These are phyloP conservation scores for Diplosoma virens DNA, from an alignment of 23 tunicate species.

Conservation along the genomic window DNA sequence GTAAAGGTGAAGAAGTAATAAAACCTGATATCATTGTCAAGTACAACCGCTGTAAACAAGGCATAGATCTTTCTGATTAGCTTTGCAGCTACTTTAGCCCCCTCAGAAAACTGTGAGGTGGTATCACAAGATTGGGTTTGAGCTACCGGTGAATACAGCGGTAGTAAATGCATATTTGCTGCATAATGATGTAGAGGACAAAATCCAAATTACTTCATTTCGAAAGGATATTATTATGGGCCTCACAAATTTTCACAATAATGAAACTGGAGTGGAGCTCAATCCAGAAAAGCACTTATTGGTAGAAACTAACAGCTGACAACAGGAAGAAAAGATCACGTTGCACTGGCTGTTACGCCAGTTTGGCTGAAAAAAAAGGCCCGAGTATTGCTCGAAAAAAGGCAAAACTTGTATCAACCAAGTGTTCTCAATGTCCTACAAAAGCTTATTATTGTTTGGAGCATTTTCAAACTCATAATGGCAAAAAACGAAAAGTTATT, in stretches of 20 bases:
- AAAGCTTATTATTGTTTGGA: no score
- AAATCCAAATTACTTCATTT: not conserved
- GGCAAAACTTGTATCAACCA: not conserved
- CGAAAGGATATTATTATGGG: not conserved
- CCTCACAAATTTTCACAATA: not conserved
- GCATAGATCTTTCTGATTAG: slow-evolving; percentile 2
- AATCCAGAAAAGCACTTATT: not conserved
- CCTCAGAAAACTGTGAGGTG: not conserved
- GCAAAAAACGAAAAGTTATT: no score
- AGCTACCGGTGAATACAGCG: no score
- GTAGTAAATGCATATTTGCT: slow-evolving; percentile 13
- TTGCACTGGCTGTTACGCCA: not conserved
- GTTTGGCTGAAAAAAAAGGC: not conserved
- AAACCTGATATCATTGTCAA: slow-evolving; percentile 1
- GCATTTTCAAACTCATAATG: no score
- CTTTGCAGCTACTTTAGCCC: not conserved
- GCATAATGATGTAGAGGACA: not conserved
- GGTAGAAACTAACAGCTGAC: not conserved
- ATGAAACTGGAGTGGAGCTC: not conserved
- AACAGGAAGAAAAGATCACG: slow-evolving; percentile 4
- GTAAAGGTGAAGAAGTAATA: not conserved
- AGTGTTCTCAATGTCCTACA: no score
- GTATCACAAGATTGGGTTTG: slow-evolving; percentile 5
- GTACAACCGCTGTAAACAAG: slow-evolving; percentile 9
- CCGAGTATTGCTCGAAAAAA: slow-evolving; percentile 1